Conservation (phyloP, 2,888 invertebrate species). For the Epirrita christyi region DNA sequence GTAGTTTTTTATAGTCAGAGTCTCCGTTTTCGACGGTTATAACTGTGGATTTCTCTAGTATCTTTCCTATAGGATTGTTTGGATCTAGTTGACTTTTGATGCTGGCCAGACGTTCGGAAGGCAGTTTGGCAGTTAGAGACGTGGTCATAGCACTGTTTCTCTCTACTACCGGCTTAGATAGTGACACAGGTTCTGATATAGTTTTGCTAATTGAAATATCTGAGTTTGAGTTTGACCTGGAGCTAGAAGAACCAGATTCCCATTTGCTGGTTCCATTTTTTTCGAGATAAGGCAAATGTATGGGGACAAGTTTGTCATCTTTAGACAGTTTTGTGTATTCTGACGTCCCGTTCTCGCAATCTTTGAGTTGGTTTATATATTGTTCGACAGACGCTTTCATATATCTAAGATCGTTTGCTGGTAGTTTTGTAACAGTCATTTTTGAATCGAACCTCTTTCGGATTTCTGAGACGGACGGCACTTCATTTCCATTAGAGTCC, state of each 20-base stretch:
- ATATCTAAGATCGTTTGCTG: constrained; percentile 69
- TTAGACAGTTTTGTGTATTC: constrained; percentile 70
- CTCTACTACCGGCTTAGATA: constrained; percentile 65
- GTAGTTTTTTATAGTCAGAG: constrained; percentile 45
- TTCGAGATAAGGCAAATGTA: constrained; percentile 73
- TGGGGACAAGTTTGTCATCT: constrained; percentile 76
- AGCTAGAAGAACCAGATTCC: constrained; percentile 66
- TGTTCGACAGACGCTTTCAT: constrained; percentile 67
- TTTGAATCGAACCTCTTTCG: constrained; percentile 83
- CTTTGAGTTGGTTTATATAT: constrained; percentile 71
- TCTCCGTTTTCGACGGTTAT: constrained; percentile 78
- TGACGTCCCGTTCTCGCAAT: constrained; percentile 70
- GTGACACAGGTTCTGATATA: constrained; percentile 71
- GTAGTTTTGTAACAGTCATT: constrained; percentile 79
- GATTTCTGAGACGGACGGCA: constrained; percentile 85
- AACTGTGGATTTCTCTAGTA: constrained; percentile 79
- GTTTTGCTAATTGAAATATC: constrained; percentile 77
- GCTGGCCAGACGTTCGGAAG: constrained; percentile 73
- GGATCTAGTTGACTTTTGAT: constrained; percentile 80
- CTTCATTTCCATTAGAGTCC: constrained; percentile 85
- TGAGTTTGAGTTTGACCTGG: constrained; percentile 71
- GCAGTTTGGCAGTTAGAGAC: constrained; percentile 67
- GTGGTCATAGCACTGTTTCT: constrained; percentile 65
- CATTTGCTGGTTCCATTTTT: constrained; percentile 70
- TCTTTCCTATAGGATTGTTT: constrained; percentile 81